Conservation (phyloP, 2,113 vertebrate genomes). For the Callionymus lyra region DNA sequence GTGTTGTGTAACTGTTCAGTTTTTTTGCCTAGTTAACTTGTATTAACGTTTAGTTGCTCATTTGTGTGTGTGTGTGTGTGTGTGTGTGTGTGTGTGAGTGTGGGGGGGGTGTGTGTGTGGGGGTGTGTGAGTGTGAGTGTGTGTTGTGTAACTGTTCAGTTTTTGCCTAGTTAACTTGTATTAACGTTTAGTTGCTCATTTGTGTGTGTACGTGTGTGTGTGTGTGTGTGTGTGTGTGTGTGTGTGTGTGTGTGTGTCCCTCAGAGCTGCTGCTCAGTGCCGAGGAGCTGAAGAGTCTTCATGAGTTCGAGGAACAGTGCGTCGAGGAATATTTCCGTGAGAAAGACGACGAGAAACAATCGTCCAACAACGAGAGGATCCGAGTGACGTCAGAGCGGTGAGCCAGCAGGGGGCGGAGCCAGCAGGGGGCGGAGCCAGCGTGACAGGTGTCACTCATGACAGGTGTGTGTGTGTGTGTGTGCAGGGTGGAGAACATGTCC, state of each 20-base stretch:
- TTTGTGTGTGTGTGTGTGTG: no score
- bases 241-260: not conserved
- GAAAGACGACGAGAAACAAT: constrained; percentile 87
- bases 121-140: no score
- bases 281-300: constrained; percentile 85
- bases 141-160: no score
- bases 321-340: constrained; percentile 91
- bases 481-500: constrained; percentile 94
- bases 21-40: no score
- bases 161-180: no score
- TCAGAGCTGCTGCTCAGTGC: constrained; percentile 84
- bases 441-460: no score
- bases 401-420: not conserved
- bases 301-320: constrained; percentile 94
- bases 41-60: not conserved
- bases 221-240: not conserved
- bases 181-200: not conserved
- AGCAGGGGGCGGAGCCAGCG: not conserved
- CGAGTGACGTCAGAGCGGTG: constrained; percentile 89
- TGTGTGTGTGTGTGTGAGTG: no score
- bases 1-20: no score
- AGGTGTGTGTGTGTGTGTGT: not conserved
- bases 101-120: no score
- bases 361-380: constrained; percentile 88
- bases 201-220: not conserved